These are phyloP conservation scores for Chrysopa pallens DNA, from an alignment of 1,140 invertebrate species.

Conservation along the genomic window DNA sequence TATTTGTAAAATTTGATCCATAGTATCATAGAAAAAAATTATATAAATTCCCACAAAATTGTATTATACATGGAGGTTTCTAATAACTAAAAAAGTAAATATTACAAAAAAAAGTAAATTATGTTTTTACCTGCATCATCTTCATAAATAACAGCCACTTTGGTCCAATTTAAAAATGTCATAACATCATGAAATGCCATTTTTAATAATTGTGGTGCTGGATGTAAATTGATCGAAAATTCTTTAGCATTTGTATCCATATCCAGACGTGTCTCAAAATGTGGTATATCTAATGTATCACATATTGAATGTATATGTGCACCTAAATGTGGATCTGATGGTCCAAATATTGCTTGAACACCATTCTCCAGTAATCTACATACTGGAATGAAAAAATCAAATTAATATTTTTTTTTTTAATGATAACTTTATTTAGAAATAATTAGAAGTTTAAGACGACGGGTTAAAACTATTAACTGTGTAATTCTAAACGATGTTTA, in stretches of 20 bases:
- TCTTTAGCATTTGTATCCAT: constrained; percentile 45
- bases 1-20: too few relatives aligned
- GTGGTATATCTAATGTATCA: constrained; percentile 72
- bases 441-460: too few relatives aligned
- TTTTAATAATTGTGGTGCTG: constrained; percentile 65
- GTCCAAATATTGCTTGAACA: constrained; percentile 78
- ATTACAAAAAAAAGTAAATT: too few relatives aligned
- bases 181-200: constrained; percentile 74
- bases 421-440: too few relatives aligned
- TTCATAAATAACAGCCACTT: constrained; percentile 85
- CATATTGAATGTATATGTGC: constrained; percentile 82
- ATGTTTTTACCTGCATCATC: constrained; percentile 66
- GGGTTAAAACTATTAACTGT: too few relatives aligned
- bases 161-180: constrained; percentile 79
- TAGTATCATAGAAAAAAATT: too few relatives aligned
- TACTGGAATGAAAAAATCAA: constrained; percentile 33
- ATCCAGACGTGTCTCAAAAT: constrained; percentile 64
- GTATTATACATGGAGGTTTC: too few relatives aligned
- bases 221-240: constrained; percentile 82
- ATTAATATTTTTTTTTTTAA: too few relatives aligned
- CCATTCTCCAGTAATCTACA: constrained; percentile 71
- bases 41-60: too few relatives aligned
- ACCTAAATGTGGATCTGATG: constrained; percentile 61
- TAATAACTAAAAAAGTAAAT: too few relatives aligned
- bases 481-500: too few relatives aligned